phyloP scores from a whole-genome alignment of 2,797 vertebrate species.

The Eidolon dupreanum region DNA sequence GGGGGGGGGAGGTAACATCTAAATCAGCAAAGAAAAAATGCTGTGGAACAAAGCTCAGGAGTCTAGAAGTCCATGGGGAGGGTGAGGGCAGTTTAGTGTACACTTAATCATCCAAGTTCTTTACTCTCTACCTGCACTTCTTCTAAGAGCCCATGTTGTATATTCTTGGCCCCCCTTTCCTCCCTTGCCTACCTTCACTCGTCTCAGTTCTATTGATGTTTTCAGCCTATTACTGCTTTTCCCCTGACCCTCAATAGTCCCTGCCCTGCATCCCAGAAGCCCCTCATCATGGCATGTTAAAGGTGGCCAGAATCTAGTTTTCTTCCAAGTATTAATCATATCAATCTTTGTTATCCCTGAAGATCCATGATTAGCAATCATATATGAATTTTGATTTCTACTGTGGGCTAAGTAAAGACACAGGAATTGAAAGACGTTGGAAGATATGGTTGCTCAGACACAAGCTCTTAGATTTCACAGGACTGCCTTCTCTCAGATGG shows the following conservation, averaged over 20 bases:
- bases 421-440: background rate
- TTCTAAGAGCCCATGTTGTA: rapidly evolving
- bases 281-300: background rate
- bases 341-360: background rate
- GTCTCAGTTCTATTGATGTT: background rate
- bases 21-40: background rate
- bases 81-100: background rate
- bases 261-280: background rate
- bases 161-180: background rate
- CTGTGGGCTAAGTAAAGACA: background rate
- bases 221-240: rapidly evolving
- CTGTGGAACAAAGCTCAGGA: background rate
- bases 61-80: background rate
- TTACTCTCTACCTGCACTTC: rapidly evolving
- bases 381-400: background rate
- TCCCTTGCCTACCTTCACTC: rapidly evolving
- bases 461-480: rapidly evolving
- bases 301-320: background rate
- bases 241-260: rapidly evolving
- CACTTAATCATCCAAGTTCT: background rate
- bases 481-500: background rate
- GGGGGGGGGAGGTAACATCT: background rate
- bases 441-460: background rate
- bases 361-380: background rate
- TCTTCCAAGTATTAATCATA: background rate